Conservation (phyloP, 2,113 vertebrate species). For the Urocitellus parryii region DNA sequence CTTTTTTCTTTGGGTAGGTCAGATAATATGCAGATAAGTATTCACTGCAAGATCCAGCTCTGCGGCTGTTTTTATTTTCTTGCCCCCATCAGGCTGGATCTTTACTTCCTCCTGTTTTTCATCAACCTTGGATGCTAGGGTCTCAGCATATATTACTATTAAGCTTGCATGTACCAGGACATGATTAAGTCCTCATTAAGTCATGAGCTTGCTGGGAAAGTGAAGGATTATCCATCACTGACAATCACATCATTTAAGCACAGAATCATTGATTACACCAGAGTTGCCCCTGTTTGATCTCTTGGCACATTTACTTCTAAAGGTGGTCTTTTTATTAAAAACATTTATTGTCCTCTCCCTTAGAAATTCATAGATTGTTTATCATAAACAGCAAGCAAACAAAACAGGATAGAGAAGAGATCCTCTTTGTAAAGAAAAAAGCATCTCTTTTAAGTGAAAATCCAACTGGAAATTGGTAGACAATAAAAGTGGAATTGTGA, state of each 20-base stretch:
- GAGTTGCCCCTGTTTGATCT: not conserved
- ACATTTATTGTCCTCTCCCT: not conserved
- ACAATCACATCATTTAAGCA: not conserved
- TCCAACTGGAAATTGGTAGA: not conserved
- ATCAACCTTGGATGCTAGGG: not conserved
- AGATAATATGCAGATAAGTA: conserved; percentile 5
- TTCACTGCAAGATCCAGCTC: not conserved
- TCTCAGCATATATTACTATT: not conserved
- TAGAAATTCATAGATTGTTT: not conserved
- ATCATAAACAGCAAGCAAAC: not conserved
- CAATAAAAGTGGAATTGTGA: not conserved
- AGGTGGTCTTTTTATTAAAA: not conserved
- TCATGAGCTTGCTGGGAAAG: not conserved
- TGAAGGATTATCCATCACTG: not conserved
- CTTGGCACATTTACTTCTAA: conserved; percentile 27
- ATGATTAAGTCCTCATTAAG: not conserved
- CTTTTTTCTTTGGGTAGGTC: not conserved
- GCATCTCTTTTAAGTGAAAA: not conserved
- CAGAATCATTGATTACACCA: not conserved
- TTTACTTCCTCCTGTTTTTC: not conserved
- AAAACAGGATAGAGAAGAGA: not conserved
- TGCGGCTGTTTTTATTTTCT: not conserved
- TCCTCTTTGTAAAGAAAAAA: not conserved
- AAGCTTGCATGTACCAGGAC: not conserved
- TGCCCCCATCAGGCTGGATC: not conserved